Base-by-base conservation (phyloP, 1,140 invertebrate genomes). In the Rhynchophorus ferrugineus region DNA sequence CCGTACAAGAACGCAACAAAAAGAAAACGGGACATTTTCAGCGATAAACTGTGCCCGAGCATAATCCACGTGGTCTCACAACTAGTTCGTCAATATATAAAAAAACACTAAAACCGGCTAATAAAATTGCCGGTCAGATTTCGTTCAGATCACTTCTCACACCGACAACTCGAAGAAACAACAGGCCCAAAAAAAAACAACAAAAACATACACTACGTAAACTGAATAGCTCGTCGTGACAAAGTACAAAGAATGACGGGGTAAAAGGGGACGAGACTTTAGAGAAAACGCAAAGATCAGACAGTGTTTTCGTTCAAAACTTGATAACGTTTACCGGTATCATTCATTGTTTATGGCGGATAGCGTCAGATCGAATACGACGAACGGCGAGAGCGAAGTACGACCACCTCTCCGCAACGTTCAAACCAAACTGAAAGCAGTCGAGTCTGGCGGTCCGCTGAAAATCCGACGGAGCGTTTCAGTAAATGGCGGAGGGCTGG, bases 401-500 rank as follows among this genome's bases (percentile, higher is more conserved):
- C 16, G 37, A 29, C 34, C 39, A 34, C 13, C 34, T 33, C 51
- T n/a, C 13, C 1, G 24, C 3, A 11, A 46, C 20, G 6, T 33
- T 37, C 50, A 29, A 22, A 38, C 36, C 51, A 39, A 58, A 58
- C 56, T 58, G 56, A 53, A 53, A 53, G 37, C 39, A 34, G 43
- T 37, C 42, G 29, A n/a, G 37, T 45, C 21, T 45, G 17, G 49
- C 42, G 17, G 13, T n/a, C n/a, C n/a, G n/a, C 9, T 22, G 14
- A 43, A 44, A 44, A 38, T 33, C 33, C 34, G 37, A 9, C 33
- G n/a, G 41, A 50, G 17, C 38, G 48, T 46, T 54, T 51, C 42
- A 51, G 52, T 54, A 58, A 58, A 54, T 50, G 51, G 56, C 51
- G 52, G 44, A n/a, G 22, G 13, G 42, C 17, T 56, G n/a, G n/a